Evolutionary conservation across 2,797 vertebrate species (phyloP), one percentile per base, ranked within the genome.

Genomic region (Lycodopsis pacificus): DNA sequence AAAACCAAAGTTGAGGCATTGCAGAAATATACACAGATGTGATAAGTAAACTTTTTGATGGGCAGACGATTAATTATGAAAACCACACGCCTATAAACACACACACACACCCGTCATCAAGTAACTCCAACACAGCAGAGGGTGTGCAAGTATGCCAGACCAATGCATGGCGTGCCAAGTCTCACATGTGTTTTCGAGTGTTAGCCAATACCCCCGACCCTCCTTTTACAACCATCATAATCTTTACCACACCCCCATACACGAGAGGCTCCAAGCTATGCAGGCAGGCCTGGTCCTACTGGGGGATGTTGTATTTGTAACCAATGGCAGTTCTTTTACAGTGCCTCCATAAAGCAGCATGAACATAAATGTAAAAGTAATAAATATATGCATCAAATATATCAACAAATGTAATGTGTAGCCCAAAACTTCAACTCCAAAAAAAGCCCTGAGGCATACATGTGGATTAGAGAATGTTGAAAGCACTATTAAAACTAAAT

Each of bases 261-360:
- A 75, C 67, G 51, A 34, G 7, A 54, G 70, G 71, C 79, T 72
- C 30, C 32, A 1, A 79, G 84, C 77, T 74, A 78, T 51, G 38
- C 13, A 71, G 49, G 69, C 38, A 79, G 71, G 79, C 76, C 7
- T 30, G 53, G 27, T 79, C 66, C 62, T 66, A 58, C 38, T 65
- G 68, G 80, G 58, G 66, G 65, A 77, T 75, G 84, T 79, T 65
- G 2, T 81, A 79, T 84, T 81, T 82, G 83, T 83, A 77, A 83
- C 81, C 73, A 82, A 71, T 86, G 77, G 81, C 58, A 80, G 81
- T 70, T 75, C 76, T 83, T 83, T 32, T 32, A 73, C 78, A 66
- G 74, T 56, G 30, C 51, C 54, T 82, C 64, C 46, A 57, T 54
- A 54, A 32, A 42, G 69, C 69, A 38, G 74, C 56, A 46, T 48